Evolutionary conservation across 2,797 vertebrate genomes (phyloP).

Genomic region (Babyrousa celebensis): DNA sequence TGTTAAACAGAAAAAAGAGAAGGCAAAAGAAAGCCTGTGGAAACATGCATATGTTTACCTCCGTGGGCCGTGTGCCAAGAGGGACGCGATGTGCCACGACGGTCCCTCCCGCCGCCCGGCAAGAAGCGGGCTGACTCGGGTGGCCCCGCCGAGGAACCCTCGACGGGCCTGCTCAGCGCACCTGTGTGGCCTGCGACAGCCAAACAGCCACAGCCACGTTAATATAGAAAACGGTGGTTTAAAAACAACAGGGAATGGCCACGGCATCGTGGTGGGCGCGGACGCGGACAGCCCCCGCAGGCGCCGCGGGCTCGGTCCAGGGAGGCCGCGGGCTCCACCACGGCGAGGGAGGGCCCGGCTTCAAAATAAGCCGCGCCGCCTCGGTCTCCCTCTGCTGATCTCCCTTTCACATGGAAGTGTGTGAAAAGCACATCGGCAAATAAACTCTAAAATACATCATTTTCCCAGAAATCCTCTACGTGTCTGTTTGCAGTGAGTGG

Average conservation of each 20-base stretch:
- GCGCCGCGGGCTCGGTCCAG: conserved; percentile 89
- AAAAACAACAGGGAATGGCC: conserved; percentile 91
- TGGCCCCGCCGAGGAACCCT: no score
- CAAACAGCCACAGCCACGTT: conserved; percentile 90
- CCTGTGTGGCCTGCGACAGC: conserved; percentile 87
- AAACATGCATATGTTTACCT: conserved; percentile 90
- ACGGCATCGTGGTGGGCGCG: conserved; percentile 87
- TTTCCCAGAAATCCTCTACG: conserved; percentile 91
- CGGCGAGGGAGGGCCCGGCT: conserved; percentile 97
- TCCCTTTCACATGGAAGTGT: conserved; percentile 95
- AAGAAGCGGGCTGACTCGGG: no score
- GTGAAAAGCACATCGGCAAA: conserved; percentile 93
- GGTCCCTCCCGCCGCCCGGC: conserved; percentile 8
- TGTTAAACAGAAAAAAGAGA: conserved; percentile 54
- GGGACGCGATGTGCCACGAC: conserved; percentile 88
- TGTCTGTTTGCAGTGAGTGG: conserved; percentile 92
- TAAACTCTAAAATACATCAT: conserved; percentile 94
- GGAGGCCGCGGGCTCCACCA: conserved; percentile 94
- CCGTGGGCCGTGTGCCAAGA: conserved; percentile 90
- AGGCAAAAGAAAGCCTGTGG: conserved; percentile 86
- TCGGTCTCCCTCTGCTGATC: conserved; percentile 95
- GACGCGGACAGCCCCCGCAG: conserved; percentile 70
- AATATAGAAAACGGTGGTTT: conserved; percentile 93
- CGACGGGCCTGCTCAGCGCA: conserved; percentile 85
- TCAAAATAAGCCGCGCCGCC: conserved; percentile 97